Percentiles rank a stretch among this genome's conserved stretches.
These are phyloP conservation scores for Parauchenoglanis ngamensis DNA, from an alignment of 2,797 vertebrate genomes.

Conservation along the genomic window DNA sequence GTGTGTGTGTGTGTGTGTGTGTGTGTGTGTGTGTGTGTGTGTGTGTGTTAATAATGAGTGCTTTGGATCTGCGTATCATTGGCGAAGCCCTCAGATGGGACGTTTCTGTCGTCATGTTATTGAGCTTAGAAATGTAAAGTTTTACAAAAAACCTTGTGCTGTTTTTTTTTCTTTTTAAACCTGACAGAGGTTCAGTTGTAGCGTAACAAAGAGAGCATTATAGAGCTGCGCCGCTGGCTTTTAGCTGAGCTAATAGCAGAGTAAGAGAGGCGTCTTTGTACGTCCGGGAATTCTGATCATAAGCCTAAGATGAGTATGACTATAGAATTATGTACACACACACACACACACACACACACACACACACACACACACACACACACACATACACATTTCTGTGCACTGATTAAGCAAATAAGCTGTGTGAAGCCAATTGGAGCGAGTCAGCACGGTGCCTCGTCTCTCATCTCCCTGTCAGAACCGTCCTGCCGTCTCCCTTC, in stretches of 20 bases:
- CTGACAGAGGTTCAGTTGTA: constrained; percentile 64
- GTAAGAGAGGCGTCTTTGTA: constrained; percentile 38
- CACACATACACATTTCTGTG: constrained; percentile 1
- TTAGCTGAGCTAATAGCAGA: not conserved
- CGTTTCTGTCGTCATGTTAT: not conserved
- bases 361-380: constrained; percentile 8
- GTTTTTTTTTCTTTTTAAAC: not conserved
- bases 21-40: constrained; percentile 11
- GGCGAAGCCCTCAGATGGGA: constrained; percentile 52
- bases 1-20: not conserved
- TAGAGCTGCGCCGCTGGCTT: constrained; percentile 54
- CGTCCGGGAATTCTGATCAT: constrained; percentile 54
- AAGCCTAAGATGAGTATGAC: constrained; percentile 60
- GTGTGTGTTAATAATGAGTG: not conserved
- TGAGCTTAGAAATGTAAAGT: not conserved
- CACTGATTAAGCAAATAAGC: not conserved
- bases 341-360: constrained; percentile 10
- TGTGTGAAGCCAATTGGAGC: not conserved
- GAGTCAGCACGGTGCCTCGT: not conserved
- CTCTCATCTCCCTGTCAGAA: constrained; percentile 9
- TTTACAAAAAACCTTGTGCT: not conserved
- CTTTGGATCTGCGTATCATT: not conserved
- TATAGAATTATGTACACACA: not conserved
- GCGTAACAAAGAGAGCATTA: constrained; percentile 70
- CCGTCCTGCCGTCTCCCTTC: not conserved